phyloP scores from a whole-genome alignment of 2,888 invertebrate genomes.

The Emesis russula region DNA sequence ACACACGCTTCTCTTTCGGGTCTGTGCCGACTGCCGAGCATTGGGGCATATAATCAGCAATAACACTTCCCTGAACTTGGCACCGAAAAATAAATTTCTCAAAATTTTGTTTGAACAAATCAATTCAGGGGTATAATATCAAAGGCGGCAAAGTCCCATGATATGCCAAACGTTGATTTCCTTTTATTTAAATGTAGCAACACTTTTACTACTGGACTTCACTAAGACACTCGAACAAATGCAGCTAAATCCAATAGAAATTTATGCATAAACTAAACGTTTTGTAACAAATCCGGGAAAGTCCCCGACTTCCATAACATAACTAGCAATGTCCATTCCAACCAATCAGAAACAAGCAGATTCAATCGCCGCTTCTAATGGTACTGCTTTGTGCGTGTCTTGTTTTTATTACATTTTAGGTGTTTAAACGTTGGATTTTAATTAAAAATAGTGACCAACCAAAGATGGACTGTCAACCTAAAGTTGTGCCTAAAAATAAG shows the following conservation, averaged over 20 bases:
- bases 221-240: not conserved
- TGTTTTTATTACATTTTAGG: not conserved
- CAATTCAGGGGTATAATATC: not conserved
- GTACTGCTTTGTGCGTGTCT: not conserved
- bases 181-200: not conserved
- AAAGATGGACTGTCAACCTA: conserved; percentile 4
- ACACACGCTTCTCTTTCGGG: too few species aligned
- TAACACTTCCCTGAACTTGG: too few species aligned
- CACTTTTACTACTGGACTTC: not conserved
- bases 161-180: not conserved
- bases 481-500: conserved; percentile 4
- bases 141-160: conserved; percentile 17
- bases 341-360: not conserved
- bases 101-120: too few species aligned
- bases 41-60: too few species aligned
- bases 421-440: not conserved
- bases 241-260: not conserved
- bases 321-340: not conserved
- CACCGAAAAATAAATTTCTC: too few species aligned
- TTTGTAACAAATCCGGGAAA: conserved; percentile 2
- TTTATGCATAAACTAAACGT: not conserved
- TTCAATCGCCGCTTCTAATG: conserved; percentile 3
- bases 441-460: not conserved
- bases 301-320: not conserved
- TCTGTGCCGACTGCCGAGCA: too few species aligned